Evolutionary conservation across 30 jellyfish, hydroid and myxozoan genomes (phyloP).

Genomic region (Catostylus mosaicus): DNA sequence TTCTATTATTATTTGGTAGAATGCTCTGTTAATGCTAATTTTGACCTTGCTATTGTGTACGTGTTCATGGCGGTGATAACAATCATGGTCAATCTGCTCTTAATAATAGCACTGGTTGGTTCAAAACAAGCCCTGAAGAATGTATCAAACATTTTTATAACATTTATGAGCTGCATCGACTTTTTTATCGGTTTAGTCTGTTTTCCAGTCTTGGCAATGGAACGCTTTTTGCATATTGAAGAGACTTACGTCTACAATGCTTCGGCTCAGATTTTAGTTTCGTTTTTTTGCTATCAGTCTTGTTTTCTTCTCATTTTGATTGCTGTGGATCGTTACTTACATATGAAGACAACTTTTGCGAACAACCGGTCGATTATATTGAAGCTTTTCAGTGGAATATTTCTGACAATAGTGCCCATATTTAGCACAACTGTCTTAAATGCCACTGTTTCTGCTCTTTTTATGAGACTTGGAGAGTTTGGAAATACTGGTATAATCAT

Average conservation of each 20-base stretch:
- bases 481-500: neutral
- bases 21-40: too few species aligned
- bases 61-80: neutral
- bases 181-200: neutral
- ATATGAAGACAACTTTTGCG: neutral
- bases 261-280: neutral
- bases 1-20: too few species aligned
- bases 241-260: neutral
- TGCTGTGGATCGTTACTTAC: conserved; percentile 26
- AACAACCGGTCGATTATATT: neutral
- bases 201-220: neutral
- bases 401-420: neutral
- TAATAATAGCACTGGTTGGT: neutral
- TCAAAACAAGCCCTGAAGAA: neutral
- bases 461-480: neutral
- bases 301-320: neutral
- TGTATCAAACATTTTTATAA: neutral
- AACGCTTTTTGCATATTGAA: neutral
- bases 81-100: neutral
- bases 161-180: neutral
- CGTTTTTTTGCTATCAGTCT: neutral
- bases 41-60: neutral
- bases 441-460: neutral
- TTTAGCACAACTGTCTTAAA: neutral
- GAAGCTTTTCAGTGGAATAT: neutral